These are phyloP conservation scores for Protonemura montana DNA, from an alignment of 2,888 invertebrate genomes.

Conservation along the genomic window DNA sequence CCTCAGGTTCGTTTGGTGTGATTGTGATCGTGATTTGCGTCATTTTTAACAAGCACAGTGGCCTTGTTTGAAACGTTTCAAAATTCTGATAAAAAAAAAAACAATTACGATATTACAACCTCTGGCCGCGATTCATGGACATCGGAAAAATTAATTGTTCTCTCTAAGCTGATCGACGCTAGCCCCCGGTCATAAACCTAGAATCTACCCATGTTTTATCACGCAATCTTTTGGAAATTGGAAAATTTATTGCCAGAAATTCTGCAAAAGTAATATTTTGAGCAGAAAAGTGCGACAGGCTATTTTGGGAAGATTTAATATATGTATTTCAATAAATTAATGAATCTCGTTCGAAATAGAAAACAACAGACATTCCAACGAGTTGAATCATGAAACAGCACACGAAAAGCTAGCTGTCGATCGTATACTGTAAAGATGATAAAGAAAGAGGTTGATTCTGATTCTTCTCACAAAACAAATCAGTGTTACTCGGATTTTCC, in stretches of 20 bases:
- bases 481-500: neutral
- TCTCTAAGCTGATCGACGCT: neutral
- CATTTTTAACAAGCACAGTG: too few species aligned
- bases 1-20: too few species aligned
- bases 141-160: neutral
- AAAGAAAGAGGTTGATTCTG: neutral
- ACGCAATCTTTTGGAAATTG: neutral
- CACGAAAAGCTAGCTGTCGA: neutral
- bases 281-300: neutral
- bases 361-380: neutral
- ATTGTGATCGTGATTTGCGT: too few species aligned
- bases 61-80: neutral
- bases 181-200: neutral
- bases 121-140: neutral
- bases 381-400: neutral
- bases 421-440: neutral
- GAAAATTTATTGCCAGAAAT: neutral
- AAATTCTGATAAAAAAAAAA: neutral
- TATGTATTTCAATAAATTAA: neutral
- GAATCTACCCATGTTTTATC: neutral
- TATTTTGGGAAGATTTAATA: neutral
- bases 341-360: neutral
- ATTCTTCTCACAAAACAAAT: neutral
- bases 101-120: neutral
- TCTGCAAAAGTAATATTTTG: neutral